Percentiles rank a stretch among this genome's conserved stretches.
Conservation (phyloP, 2,113 vertebrate species). For the Eubucco bourcierii region DNA sequence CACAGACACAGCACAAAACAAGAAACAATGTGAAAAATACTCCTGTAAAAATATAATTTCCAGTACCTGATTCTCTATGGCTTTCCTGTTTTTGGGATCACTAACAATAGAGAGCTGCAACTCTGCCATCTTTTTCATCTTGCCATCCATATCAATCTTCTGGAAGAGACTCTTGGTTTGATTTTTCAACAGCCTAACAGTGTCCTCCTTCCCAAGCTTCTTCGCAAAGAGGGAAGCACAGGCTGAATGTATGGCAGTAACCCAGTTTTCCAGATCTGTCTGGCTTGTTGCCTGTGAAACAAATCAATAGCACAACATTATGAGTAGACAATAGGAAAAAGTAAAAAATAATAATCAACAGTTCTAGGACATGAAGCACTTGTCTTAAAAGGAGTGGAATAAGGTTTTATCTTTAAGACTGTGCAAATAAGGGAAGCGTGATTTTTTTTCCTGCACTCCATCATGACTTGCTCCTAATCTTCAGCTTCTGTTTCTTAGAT, state of each 20-base stretch:
- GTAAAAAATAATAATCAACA: neutral
- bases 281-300: slow-evolving; percentile 90
- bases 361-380: neutral
- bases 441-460: neutral
- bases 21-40: neutral
- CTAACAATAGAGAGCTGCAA: slow-evolving; percentile 90
- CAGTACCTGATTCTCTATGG: slow-evolving; percentile 94
- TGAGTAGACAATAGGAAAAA: neutral
- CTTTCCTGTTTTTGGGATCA: slow-evolving; percentile 93
- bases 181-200: slow-evolving; percentile 85
- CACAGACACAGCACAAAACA: neutral
- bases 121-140: slow-evolving; percentile 99
- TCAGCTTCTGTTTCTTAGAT: neutral
- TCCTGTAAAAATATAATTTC: neutral
- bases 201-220: slow-evolving; percentile 94
- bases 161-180: slow-evolving; percentile 90
- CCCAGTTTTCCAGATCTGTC: slow-evolving; percentile 96
- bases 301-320: neutral
- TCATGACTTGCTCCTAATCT: neutral
- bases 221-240: slow-evolving; percentile 94
- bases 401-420: neutral
- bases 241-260: slow-evolving; percentile 95
- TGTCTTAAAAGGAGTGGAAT: neutral
- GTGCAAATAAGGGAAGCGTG: neutral
- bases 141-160: slow-evolving; percentile 98